phyloP scores from a whole-genome alignment of 2,888 invertebrate species.

The Brachyptera putata region DNA sequence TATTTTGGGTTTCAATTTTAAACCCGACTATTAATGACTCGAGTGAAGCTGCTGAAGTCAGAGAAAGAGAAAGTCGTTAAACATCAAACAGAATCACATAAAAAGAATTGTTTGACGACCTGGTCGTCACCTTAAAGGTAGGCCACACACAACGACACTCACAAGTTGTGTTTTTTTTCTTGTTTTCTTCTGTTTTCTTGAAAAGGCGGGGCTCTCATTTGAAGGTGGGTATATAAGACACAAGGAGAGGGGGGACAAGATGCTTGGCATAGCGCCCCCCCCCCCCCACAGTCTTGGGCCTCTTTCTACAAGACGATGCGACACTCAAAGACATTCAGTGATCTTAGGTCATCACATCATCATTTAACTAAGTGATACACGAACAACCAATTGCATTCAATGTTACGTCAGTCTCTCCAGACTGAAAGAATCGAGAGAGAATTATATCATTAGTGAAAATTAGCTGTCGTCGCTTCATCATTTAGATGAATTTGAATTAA shows the following conservation, averaged over 20 bases:
- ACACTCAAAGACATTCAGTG: background rate
- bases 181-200: background rate
- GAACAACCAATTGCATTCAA: slow-evolving; percentile 16
- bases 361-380: slow-evolving; percentile 3
- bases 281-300: slow-evolving; percentile 5
- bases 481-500: too few species aligned
- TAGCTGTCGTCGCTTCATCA: too few species aligned
- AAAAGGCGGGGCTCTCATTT: background rate
- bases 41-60: too few species aligned
- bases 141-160: too few species aligned
- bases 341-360: slow-evolving; percentile 1
- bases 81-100: too few species aligned
- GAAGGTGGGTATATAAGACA: background rate
- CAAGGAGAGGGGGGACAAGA: background rate
- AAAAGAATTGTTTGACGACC: too few species aligned
- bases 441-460: slow-evolving; percentile 16
- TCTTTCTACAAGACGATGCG: background rate
- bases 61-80: too few species aligned
- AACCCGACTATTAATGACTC: too few species aligned
- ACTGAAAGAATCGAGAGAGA: background rate
- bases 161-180: background rate
- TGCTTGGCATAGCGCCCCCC: background rate
- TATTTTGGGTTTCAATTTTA: too few species aligned
- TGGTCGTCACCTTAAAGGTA: too few species aligned
- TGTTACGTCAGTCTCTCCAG: background rate